A percentile compares a stretch with the other conserved stretches of the same genome.
Evolutionary conservation across 2,113 vertebrate genomes (phyloP).

Genomic region (pig (Sus scrofa)): DNA sequence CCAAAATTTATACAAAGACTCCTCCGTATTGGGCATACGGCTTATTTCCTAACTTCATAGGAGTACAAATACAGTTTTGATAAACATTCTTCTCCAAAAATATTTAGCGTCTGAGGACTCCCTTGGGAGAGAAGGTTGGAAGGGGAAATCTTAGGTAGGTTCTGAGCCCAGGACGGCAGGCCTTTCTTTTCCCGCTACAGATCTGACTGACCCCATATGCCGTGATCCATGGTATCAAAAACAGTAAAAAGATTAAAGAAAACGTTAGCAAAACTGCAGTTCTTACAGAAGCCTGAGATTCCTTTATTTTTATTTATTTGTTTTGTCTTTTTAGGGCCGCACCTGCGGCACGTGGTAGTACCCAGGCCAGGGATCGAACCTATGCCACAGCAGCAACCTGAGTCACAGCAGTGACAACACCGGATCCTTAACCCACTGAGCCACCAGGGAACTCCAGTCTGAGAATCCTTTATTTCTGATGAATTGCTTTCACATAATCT

Average conservation of each 20-base stretch:
- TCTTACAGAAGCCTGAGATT: not conserved
- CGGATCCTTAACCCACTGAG: no score
- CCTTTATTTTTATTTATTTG: not conserved
- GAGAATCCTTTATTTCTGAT: not conserved
- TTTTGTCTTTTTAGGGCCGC: no score
- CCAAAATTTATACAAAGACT: not conserved
- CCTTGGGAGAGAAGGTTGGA: not conserved
- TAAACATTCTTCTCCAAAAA: not conserved
- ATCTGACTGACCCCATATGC: not conserved
- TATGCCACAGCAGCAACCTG: no score
- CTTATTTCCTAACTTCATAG: not conserved
- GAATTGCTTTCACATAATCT: not conserved
- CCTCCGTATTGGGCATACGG: not conserved
- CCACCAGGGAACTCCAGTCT: no score
- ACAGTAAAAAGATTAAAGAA: not conserved
- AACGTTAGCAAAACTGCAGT: not conserved
- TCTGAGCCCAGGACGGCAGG: not conserved
- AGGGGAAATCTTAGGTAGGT: not conserved
- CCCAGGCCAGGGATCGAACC: no score
- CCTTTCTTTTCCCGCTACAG: not conserved
- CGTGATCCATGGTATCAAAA: not conserved
- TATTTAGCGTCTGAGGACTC: not conserved
- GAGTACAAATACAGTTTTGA: not conserved
- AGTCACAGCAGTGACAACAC: no score
- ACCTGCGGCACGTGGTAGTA: no score